Conservation (phyloP, 2,113 vertebrate species). For the Rousettus leschenaultii region DNA sequence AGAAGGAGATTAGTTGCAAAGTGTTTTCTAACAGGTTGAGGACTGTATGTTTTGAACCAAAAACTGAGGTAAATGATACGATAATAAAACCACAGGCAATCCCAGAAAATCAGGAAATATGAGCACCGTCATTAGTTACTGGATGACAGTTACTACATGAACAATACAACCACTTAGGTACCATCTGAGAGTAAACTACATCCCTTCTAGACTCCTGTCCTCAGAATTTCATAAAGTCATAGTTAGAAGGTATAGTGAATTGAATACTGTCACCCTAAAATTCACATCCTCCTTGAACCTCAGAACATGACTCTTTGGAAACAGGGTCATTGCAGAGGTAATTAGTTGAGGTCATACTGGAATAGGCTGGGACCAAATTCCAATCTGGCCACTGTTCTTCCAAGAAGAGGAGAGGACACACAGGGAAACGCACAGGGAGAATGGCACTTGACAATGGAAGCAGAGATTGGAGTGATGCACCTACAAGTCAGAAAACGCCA, state of each 20-base stretch:
- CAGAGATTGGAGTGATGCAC: not conserved
- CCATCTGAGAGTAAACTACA: not conserved
- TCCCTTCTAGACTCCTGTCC: not conserved
- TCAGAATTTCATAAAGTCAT: not conserved
- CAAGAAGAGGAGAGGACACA: not conserved
- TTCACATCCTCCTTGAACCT: not conserved
- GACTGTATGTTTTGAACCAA: not conserved
- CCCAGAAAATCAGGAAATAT: not conserved
- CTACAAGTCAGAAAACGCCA: not conserved
- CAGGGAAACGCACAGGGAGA: not conserved
- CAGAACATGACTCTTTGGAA: not conserved
- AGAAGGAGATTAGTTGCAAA: not conserved
- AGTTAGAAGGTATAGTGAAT: not conserved
- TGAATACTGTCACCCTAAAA: not conserved
- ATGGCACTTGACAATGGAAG: not conserved
- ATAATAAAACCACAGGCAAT: not conserved
- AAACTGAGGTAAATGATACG: not conserved
- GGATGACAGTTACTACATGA: not conserved
- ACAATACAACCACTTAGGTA: not conserved
- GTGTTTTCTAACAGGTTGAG: not conserved
- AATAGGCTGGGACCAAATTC: not conserved
- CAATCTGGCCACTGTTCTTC: not conserved
- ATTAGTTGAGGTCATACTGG: not conserved
- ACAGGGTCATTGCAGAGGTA: not conserved
- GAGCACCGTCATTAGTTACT: not conserved